These are phyloP conservation scores for Pitangus sulphuratus DNA, from an alignment of 2,797 vertebrate genomes.

Conservation along the genomic window DNA sequence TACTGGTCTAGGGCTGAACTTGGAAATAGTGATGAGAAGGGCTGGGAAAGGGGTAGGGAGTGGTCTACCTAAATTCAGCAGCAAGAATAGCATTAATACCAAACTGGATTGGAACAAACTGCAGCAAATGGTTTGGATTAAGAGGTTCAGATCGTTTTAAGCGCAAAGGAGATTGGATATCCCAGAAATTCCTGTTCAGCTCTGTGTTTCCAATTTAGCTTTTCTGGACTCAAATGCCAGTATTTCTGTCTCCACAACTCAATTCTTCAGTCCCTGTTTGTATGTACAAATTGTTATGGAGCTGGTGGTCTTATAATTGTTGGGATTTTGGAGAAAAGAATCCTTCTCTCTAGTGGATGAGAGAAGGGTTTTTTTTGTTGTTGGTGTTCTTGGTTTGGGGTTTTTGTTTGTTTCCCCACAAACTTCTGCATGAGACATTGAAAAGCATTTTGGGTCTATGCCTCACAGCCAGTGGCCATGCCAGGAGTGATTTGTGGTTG, in stretches of 20 bases:
- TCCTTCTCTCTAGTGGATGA: background rate
- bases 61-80: background rate
- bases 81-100: background rate
- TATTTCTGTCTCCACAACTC: background rate
- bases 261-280: background rate
- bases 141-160: background rate
- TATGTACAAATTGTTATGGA: background rate
- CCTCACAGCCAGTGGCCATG: background rate
- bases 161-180: background rate
- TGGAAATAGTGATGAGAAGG: background rate
- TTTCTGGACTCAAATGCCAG: background rate
- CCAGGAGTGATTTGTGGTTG: background rate
- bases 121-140: background rate
- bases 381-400: background rate
- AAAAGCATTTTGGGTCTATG: background rate
- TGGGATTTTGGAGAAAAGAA: background rate
- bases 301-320: background rate
- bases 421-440: background rate
- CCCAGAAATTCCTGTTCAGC: background rate
- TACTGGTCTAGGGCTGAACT: background rate
- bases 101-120: background rate
- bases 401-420: background rate
- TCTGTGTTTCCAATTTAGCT: background rate
- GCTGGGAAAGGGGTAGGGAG: background rate
- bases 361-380: background rate